These are phyloP conservation scores for Euthynnus affinis DNA, from an alignment of 2,797 vertebrate genomes.

Conservation along the genomic window DNA sequence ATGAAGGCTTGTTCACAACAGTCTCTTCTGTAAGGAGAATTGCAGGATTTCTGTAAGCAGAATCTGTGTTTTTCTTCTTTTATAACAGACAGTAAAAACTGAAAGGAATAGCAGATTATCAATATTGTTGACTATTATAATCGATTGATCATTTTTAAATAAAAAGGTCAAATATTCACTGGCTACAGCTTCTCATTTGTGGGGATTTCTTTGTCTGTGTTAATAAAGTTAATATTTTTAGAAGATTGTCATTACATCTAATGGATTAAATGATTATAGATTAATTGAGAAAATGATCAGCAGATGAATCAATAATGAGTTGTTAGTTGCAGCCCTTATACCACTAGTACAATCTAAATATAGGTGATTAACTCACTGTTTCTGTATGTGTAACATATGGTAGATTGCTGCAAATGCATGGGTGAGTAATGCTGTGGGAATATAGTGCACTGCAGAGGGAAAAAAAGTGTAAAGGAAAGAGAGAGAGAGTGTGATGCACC, in stretches of 20 bases:
- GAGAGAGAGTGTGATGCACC: slow-evolving; percentile 6
- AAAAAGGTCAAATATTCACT: background rate
- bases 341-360: background rate
- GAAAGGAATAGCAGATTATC: background rate
- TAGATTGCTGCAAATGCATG: background rate
- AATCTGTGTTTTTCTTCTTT: background rate
- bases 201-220: background rate
- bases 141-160: too few relatives aligned
- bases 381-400: slow-evolving; percentile 6
- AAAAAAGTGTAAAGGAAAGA: background rate
- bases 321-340: background rate
- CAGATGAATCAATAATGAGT: background rate
- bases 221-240: background rate
- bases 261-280: background rate
- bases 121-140: too few relatives aligned
- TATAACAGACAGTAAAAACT: background rate
- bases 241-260: background rate
- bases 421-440: background rate
- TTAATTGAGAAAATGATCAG: background rate
- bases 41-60: background rate
- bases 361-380: background rate
- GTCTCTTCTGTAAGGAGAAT: background rate
- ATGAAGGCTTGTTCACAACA: background rate
- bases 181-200: background rate
- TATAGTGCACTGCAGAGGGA: slow-evolving; percentile 4